A percentile compares a stretch with the other conserved stretches of the same genome.
phyloP scores from a whole-genome alignment of 2,797 vertebrate genomes.

The Gallinago nigripennis region DNA sequence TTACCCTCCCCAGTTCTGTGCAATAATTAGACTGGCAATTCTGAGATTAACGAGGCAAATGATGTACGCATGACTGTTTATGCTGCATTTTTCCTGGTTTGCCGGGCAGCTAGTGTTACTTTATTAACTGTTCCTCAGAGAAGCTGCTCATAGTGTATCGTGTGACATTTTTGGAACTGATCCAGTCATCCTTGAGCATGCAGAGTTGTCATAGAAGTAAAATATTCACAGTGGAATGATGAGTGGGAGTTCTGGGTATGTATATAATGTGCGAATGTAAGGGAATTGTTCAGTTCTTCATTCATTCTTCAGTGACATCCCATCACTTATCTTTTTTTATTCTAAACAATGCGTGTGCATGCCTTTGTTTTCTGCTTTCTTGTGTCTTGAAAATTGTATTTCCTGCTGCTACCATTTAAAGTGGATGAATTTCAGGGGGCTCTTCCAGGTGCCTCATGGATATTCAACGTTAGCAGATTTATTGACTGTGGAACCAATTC shows the following conservation, averaged over 20 bases:
- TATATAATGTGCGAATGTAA: fast-evolving
- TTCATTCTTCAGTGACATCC: not conserved
- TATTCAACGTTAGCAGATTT: not conserved
- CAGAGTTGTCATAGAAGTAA: not conserved
- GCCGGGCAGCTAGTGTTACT: not conserved
- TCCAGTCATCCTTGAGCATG: not conserved
- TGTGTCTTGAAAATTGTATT: not conserved
- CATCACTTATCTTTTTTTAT: not conserved
- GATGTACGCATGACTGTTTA: not conserved
- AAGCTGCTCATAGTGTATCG: not conserved
- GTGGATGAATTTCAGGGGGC: not conserved
- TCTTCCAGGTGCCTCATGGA: not conserved
- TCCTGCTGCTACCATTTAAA: not conserved
- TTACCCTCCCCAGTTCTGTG: not conserved
- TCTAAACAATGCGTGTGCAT: not conserved
- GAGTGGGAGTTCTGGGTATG: not conserved
- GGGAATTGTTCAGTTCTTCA: not conserved
- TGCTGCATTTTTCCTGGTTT: not conserved
- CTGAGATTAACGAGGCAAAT: not conserved
- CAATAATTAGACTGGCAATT: not conserved
- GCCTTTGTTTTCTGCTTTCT: not conserved
- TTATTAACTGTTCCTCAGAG: not conserved
- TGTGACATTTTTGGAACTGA: not conserved
- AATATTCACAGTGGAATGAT: not conserved
- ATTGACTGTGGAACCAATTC: not conserved